Evolutionary conservation across 2,113 vertebrate genomes (phyloP).

Genomic region (Labeo rohita): DNA sequence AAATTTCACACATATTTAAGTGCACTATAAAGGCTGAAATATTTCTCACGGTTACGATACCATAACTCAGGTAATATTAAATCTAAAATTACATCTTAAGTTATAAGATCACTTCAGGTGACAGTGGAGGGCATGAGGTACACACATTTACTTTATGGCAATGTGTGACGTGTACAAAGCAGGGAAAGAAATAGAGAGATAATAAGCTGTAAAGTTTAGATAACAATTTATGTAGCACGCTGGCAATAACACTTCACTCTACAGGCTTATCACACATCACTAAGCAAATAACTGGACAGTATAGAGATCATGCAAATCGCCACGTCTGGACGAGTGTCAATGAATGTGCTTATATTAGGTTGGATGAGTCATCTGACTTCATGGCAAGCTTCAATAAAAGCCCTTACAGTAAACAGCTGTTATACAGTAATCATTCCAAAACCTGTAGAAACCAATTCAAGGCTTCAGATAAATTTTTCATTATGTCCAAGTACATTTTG

Average conservation of each 20-base stretch:
- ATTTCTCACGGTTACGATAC: not conserved
- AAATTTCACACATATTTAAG: not conserved
- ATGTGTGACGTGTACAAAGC: not conserved
- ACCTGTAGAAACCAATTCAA: not conserved
- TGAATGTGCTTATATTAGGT: not conserved
- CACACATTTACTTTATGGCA: not conserved
- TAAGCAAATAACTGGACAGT: slow-evolving; percentile 12
- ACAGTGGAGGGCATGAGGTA: not conserved
- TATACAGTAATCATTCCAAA: not conserved
- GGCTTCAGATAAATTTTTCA: not conserved
- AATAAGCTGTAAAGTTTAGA: slow-evolving; percentile 15
- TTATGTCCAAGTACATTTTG: not conserved
- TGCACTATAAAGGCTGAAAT: not conserved
- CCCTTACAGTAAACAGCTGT: not conserved
- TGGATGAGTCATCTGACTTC: not conserved
- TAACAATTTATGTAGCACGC: not conserved
- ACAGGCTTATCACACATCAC: slow-evolving; percentile 4
- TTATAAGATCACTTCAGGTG: not conserved
- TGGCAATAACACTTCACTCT: not conserved
- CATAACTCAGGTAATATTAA: not conserved
- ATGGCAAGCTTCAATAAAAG: not conserved
- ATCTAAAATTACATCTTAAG: not conserved
- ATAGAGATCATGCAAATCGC: not conserved
- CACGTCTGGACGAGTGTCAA: not conserved
- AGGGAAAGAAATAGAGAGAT: not conserved